Evolutionary conservation across 2,113 vertebrate genomes (phyloP), one percentile per base, ranked within the genome.

Genomic region (Raja brachyura): DNA sequence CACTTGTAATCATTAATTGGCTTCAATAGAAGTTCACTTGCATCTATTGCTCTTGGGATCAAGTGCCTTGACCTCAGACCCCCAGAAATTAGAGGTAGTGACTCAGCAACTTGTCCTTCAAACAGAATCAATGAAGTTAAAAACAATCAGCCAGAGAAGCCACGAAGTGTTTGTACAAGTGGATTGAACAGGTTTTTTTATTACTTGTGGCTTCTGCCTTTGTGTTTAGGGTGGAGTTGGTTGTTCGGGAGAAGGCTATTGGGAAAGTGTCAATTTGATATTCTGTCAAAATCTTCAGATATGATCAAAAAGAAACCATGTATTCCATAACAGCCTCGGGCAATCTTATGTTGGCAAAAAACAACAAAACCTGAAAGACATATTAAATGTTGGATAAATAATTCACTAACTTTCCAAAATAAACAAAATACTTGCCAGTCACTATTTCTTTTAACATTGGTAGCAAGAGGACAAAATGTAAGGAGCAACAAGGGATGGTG

Each of bases 241-340:
- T 73, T 73, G 14, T 73, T 22, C 16, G 66, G 18, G 33, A 14
- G 31, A n/a, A 63, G 16, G 5, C 25, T 85, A 59, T 92, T 92
- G 68, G 22, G 90, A 48, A 73, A 92, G 90, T 92, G 90, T 74
- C 68, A 73, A 92, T 70, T 54, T 73, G 90, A 16, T 25, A 54
- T 73, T 92, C 33, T 92, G 90, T 92, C 66, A 92, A 92, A 92
- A 92, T 73, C 1, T 39, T 70, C 88, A 97, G 97, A 97, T 95
- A 96, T 97, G 97, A 97, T 97, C 96, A 97, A 97, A 97, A 97
- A 95, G 94, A 95, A 95, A 96, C 97, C 96, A 96, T 96, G 95
- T 96, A 96, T 96, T 96, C 95, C 61, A 96, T 97, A 96, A 96
- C 94, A 95, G 97, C 96, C 95, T 39, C 94, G 96, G 96, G 96